Evolutionary conservation across 1,140 invertebrate species (phyloP).

Genomic region (Diuraphis noxia): DNA sequence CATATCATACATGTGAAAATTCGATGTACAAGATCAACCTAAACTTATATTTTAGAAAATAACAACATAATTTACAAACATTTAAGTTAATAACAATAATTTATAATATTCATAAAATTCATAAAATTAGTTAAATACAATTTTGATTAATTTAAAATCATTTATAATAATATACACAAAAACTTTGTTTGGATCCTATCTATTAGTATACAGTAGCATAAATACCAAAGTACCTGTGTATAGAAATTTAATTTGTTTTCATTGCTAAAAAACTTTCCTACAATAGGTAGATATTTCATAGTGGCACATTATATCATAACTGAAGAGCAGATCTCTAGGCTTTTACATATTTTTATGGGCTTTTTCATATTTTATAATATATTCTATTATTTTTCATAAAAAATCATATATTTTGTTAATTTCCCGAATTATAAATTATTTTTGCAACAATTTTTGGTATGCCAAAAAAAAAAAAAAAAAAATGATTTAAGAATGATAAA

Average conservation of each 20-base stretch:
- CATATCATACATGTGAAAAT: not conserved
- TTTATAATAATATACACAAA: not conserved
- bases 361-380: too few species aligned
- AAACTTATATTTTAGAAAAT: constrained; percentile 1
- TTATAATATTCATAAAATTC: not conserved
- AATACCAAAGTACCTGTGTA: not conserved
- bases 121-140: not conserved
- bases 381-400: too few species aligned
- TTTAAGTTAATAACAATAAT: not conserved
- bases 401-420: too few species aligned
- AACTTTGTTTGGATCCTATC: not conserved
- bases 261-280: not conserved
- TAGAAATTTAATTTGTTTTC: not conserved
- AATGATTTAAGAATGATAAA: too few species aligned
- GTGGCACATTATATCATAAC: not conserved
- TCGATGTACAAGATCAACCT: not conserved
- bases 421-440: too few species aligned
- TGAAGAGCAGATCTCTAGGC: too few species aligned
- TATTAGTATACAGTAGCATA: not conserved
- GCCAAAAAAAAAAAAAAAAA: too few species aligned
- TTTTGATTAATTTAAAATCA: not conserved
- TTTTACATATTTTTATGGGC: too few species aligned
- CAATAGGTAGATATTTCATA: not conserved
- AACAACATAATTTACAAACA: not conserved
- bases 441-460: too few species aligned